Base-by-base conservation (phyloP, 2,888 invertebrate genomes). In the Drosophila pegasa region DNA sequence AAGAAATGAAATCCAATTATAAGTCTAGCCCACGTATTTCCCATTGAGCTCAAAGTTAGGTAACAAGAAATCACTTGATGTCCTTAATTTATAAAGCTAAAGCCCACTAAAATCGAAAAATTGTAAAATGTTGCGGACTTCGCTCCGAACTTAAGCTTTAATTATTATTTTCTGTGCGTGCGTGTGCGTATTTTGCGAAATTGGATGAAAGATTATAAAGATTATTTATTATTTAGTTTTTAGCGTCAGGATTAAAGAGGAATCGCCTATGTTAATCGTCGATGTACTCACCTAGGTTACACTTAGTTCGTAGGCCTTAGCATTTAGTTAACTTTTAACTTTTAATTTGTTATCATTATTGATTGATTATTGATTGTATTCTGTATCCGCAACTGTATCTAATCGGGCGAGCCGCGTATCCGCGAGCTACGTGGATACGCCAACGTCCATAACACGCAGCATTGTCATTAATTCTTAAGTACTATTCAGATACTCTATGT, bases 141-240 rank as follows among this genome's bases (percentile, higher is more conserved):
- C 51, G 7, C 48, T 54, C 43, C 55, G 38, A 50, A 60, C 57
- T 72, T 83, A 87, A 85, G 87, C 88, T 86, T 88, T 85, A 86
- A 80, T 77, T 75, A 75, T 68, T 22, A 35, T 50, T 75, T 31
- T 29, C 74, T 62, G n/a, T n/a, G n/a, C 61, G 71, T 80, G 72
- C 68, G 64, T 74, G 61, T 63, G 43, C 71, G 61, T 63, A 35
- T 45, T 71, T 59, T 78, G 51, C 61, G 55, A 43, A 61, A 65
- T 65, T 54, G 55, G 55, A 71, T 79, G 48, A 62, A 56, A 43
- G 60, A 80, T 68, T 84, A 87, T 51, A 62, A 56, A 43, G 60
- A 80, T 68, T 84, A 87, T 86, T 86, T 88, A 88, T 86, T 86
- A 84, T 88, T 88, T 86, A 84, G 82, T 87, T 81, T 88, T 73